Evolutionary conservation across 2,888 invertebrate species (phyloP).

Genomic region (Sinohyriopsis cumingii): DNA sequence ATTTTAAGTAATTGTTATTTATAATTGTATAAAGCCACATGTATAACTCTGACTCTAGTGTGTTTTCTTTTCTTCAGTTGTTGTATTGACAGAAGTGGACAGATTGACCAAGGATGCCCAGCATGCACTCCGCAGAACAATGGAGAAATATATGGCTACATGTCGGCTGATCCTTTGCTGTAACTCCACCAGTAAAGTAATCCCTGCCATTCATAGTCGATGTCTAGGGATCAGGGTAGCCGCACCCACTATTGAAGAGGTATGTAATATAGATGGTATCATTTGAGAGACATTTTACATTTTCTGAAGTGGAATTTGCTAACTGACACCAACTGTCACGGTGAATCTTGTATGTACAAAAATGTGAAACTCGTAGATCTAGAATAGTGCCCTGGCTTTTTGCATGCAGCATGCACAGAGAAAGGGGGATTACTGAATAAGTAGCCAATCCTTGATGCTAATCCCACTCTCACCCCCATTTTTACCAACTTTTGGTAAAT

Average conservation of each 20-base stretch:
- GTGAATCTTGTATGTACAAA: too few relatives aligned
- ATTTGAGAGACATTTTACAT: neutral
- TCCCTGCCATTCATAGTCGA: constrained; percentile 96
- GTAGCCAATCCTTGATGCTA: too few relatives aligned
- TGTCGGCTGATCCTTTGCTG: constrained; percentile 95
- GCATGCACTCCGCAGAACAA: constrained; percentile 96
- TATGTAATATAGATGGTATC: constrained; percentile 68
- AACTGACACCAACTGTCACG: neutral
- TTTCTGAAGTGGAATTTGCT: neutral
- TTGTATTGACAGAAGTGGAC: constrained; percentile 95
- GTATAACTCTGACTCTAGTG: too few relatives aligned
- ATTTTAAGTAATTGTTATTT: too few relatives aligned
- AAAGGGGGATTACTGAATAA: too few relatives aligned
- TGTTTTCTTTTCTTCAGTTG: constrained; percentile 77
- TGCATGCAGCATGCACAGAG: too few relatives aligned
- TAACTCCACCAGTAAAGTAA: constrained; percentile 92
- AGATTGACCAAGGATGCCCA: constrained; percentile 97
- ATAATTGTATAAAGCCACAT: too few relatives aligned
- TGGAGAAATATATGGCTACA: constrained; percentile 98
- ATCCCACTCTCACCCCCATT: too few relatives aligned
- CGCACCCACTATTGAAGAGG: constrained; percentile 87
- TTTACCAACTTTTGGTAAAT: too few relatives aligned
- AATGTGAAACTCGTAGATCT: too few relatives aligned
- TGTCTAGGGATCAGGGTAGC: constrained; percentile 94
- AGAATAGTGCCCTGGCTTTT: neutral